Evolutionary conservation across 2,888 invertebrate species (phyloP).

Genomic region (Campaea margaritaria): DNA sequence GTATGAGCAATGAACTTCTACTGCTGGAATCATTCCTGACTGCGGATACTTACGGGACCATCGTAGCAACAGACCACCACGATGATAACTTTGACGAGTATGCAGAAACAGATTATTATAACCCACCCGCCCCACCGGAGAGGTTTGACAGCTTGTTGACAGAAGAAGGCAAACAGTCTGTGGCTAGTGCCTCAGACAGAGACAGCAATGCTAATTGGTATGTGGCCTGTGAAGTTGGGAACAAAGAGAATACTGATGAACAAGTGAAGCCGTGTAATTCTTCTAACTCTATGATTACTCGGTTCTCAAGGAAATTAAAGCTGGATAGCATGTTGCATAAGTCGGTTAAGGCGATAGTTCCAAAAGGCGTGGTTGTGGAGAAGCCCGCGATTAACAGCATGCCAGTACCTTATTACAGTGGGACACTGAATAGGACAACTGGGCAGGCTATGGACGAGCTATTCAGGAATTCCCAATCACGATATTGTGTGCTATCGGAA

Average conservation of each 20-base stretch:
- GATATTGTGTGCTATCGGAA: slow-evolving; percentile 89
- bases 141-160: slow-evolving; percentile 86
- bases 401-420: slow-evolving; percentile 83
- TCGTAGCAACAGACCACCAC: slow-evolving; percentile 75
- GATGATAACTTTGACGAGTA: slow-evolving; percentile 69
- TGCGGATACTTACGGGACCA: slow-evolving; percentile 88
- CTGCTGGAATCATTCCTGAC: slow-evolving; percentile 88
- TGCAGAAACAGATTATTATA: slow-evolving; percentile 74
- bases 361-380: slow-evolving; percentile 69
- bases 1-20: slow-evolving; percentile 86
- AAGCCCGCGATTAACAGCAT: slow-evolving; percentile 81
- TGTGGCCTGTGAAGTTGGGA: slow-evolving; percentile 51
- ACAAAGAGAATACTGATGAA: slow-evolving; percentile 48
- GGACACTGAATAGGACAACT: slow-evolving; percentile 85
- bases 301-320: slow-evolving; percentile 76
- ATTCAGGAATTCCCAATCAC: slow-evolving; percentile 90
- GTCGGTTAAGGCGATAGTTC: slow-evolving; percentile 50
- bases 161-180: slow-evolving; percentile 23
- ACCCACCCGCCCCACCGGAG: slow-evolving; percentile 87
- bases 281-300: slow-evolving; percentile 67
- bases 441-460: slow-evolving; percentile 87
- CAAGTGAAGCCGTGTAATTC: slow-evolving; percentile 49
- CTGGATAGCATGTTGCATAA: slow-evolving; percentile 79
- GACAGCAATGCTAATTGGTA: slow-evolving; percentile 79
- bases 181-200: slow-evolving; percentile 40